A percentile compares a stretch with the other conserved stretches of the same genome.
phyloP scores from a whole-genome alignment of 2,888 invertebrate species.

The Coremacera marginata region DNA sequence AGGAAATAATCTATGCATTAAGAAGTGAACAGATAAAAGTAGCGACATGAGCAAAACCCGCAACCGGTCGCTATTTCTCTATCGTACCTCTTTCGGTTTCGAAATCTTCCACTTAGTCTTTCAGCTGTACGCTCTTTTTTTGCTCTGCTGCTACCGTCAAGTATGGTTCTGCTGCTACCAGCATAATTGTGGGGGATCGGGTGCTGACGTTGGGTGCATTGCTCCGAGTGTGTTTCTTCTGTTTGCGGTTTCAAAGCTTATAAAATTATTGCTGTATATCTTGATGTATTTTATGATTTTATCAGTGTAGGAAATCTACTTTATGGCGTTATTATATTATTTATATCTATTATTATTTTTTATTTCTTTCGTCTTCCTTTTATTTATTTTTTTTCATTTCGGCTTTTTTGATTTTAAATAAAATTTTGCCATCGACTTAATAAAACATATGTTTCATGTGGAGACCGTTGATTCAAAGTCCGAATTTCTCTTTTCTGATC shows the following conservation, averaged over 20 bases:
- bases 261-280: background rate
- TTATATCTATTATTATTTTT: too few relatives aligned
- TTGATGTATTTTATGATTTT: background rate
- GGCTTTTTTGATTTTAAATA: background rate
- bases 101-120: background rate
- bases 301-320: too few relatives aligned
- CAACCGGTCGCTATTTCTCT: constrained; percentile 6
- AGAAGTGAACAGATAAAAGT: background rate
- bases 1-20: background rate
- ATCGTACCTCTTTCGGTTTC: background rate
- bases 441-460: too few relatives aligned
- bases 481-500: background rate
- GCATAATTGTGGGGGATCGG: background rate
- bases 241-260: background rate
- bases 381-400: background rate
- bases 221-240: background rate
- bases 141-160: background rate
- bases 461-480: too few relatives aligned
- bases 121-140: background rate
- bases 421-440: too few relatives aligned
- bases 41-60: background rate
- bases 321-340: background rate
- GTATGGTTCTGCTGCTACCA: background rate
- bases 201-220: background rate
- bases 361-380: too few relatives aligned